Conservation (phyloP, 1,140 invertebrate species). For the Artemia franciscana region DNA sequence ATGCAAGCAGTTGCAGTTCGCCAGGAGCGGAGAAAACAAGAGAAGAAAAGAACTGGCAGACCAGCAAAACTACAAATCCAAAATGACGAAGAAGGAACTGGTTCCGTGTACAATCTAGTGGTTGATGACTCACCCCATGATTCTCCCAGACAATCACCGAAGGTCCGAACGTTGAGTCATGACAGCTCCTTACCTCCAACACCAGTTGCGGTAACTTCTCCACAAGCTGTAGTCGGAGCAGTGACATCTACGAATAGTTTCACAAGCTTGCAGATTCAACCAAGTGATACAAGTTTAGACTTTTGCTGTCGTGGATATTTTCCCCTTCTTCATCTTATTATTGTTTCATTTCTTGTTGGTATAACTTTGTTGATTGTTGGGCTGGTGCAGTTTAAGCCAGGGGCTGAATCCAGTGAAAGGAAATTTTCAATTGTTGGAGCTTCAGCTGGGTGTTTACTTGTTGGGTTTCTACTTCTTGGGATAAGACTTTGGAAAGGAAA, state of each 20-base stretch:
- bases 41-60: constrained; percentile 29
- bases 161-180: not conserved
- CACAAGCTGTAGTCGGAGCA: not conserved
- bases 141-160: constrained; percentile 25
- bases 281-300: constrained; percentile 6
- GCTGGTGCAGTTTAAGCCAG: constrained; percentile 50
- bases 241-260: not conserved
- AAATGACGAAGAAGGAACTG: not conserved
- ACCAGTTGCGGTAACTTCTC: constrained; percentile 2
- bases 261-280: not conserved
- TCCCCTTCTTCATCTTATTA: constrained; percentile 43
- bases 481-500: constrained; percentile 15
- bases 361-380: constrained; percentile 51
- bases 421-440: constrained; percentile 30
- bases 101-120: constrained; percentile 5
- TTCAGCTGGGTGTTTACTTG: constrained; percentile 29
- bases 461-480: constrained; percentile 28
- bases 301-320: constrained; percentile 25
- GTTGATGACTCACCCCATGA: constrained; percentile 33
- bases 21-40: constrained; percentile 45
- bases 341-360: constrained; percentile 43
- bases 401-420: constrained; percentile 47
- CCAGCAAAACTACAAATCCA: constrained; percentile 2
- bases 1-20: constrained; percentile 63
- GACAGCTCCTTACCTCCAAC: constrained; percentile 5